Evolutionary conservation across 2,888 invertebrate species (phyloP).

Genomic region (Electrophaes corylata): DNA sequence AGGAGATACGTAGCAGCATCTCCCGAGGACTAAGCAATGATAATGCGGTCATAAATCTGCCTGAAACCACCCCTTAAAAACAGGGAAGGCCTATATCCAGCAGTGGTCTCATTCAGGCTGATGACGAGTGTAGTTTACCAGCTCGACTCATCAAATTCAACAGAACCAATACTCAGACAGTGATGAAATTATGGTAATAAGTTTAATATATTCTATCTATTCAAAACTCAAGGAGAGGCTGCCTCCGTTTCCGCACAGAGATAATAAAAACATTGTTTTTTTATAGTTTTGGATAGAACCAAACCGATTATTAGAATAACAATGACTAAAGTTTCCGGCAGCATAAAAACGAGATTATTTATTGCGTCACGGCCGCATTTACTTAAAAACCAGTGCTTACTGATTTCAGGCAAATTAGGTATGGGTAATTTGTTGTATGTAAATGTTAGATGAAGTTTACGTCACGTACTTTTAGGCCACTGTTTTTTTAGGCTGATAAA

Average conservation of each 20-base stretch:
- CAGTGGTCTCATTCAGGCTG: too few relatives aligned
- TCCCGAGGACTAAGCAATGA: too few relatives aligned
- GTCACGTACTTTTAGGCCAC: not conserved
- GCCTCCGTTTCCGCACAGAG: not conserved
- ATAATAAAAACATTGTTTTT: not conserved
- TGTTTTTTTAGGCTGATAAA: not conserved
- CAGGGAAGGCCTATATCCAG: too few relatives aligned
- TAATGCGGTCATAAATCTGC: too few relatives aligned
- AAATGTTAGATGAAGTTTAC: too few relatives aligned
- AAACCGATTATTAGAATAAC: conserved; percentile 4
- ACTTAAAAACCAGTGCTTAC: not conserved
- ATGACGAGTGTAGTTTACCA: too few relatives aligned
- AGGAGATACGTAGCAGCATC: too few relatives aligned
- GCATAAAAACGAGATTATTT: conserved; percentile 3
- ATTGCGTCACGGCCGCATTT: conserved; percentile 6
- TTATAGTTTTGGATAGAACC: not conserved
- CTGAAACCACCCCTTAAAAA: too few relatives aligned
- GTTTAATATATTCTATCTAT: conserved; percentile 1
- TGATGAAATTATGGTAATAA: too few relatives aligned
- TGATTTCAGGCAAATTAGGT: too few relatives aligned
- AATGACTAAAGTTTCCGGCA: conserved; percentile 1
- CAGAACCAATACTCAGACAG: not conserved
- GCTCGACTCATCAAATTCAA: too few relatives aligned
- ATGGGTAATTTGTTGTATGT: too few relatives aligned
- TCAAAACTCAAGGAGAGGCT: conserved; percentile 5